Percentiles rank a stretch among this genome's conserved stretches.
phyloP scores from a whole-genome alignment of 2,888 invertebrate genomes.

The Amiota mariae region DNA sequence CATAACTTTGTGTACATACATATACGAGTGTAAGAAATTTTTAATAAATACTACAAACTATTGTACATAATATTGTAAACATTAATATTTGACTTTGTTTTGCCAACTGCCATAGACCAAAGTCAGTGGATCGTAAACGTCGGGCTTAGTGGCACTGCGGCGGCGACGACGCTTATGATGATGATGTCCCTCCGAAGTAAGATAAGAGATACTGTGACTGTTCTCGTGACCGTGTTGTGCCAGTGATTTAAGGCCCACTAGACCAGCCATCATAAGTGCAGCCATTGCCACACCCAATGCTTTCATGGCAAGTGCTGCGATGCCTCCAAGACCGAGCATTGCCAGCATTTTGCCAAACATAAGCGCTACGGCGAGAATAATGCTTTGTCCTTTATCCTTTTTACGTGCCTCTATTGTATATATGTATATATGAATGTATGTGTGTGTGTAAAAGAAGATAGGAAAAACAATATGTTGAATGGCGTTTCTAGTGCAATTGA shows the following conservation, averaged over 20 bases:
- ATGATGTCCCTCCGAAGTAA: slow-evolving; percentile 72
- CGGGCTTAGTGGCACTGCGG: slow-evolving; percentile 35
- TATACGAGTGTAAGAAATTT: background rate
- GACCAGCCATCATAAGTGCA: slow-evolving; percentile 83
- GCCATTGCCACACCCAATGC: slow-evolving; percentile 81
- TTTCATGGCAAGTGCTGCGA: slow-evolving; percentile 86
- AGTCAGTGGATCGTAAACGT: slow-evolving; percentile 61
- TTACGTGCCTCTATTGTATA: slow-evolving; percentile 76
- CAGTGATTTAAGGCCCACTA: slow-evolving; percentile 83
- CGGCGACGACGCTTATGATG: slow-evolving; percentile 65
- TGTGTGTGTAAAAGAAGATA: slow-evolving; percentile 6
- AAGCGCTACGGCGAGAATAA: slow-evolving; percentile 77
- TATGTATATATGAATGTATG: background rate
- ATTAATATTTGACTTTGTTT: slow-evolving; percentile 34
- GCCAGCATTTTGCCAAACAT: slow-evolving; percentile 87
- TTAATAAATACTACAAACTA: slow-evolving; percentile 43
- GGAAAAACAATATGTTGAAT: background rate
- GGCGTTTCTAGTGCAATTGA: background rate
- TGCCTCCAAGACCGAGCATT: slow-evolving; percentile 83
- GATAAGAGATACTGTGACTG: slow-evolving; percentile 76
- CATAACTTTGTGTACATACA: background rate
- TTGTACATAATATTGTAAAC: slow-evolving; percentile 35
- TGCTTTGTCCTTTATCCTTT: slow-evolving; percentile 78
- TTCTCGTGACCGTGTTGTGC: slow-evolving; percentile 75
- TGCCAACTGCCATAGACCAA: slow-evolving; percentile 76